Conservation (phyloP, 1,140 invertebrate species). For the Aricia agestis region DNA sequence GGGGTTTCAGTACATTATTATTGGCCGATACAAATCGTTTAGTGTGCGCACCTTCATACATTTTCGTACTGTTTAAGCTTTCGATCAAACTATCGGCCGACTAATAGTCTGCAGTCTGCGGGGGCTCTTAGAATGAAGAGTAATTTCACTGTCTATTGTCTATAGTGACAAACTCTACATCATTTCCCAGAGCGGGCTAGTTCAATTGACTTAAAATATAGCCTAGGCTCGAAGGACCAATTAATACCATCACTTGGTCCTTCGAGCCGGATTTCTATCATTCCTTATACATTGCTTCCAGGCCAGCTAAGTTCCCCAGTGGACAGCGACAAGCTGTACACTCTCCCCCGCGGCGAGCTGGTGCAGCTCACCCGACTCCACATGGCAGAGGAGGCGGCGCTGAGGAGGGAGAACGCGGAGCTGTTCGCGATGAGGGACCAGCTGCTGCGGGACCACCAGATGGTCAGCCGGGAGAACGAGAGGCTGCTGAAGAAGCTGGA, state of each 20-base stretch:
- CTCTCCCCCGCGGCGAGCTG: slow-evolving; percentile 83
- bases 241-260: no score
- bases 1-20: no score
- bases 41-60: no score
- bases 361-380: slow-evolving; percentile 86
- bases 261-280: background rate
- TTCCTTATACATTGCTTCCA: background rate
- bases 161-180: background rate
- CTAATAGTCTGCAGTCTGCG: no score
- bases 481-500: slow-evolving; percentile 90
- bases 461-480: slow-evolving; percentile 94
- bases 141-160: no score
- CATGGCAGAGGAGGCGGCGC: slow-evolving; percentile 90
- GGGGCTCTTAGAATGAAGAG: no score
- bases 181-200: no score
- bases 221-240: no score
- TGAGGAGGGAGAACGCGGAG: slow-evolving; percentile 91
- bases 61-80: no score
- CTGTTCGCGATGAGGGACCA: slow-evolving; percentile 87
- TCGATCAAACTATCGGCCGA: no score
- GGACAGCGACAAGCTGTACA: slow-evolving; percentile 83
- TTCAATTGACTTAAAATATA: no score
- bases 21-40: no score
- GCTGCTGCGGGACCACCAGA: slow-evolving; percentile 90
- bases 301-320: slow-evolving; percentile 76